A percentile compares a stretch with the other conserved stretches of the same genome.
These are phyloP conservation scores for Oryzias curvinotus DNA, from an alignment of 2,113 vertebrate species.

Conservation along the genomic window DNA sequence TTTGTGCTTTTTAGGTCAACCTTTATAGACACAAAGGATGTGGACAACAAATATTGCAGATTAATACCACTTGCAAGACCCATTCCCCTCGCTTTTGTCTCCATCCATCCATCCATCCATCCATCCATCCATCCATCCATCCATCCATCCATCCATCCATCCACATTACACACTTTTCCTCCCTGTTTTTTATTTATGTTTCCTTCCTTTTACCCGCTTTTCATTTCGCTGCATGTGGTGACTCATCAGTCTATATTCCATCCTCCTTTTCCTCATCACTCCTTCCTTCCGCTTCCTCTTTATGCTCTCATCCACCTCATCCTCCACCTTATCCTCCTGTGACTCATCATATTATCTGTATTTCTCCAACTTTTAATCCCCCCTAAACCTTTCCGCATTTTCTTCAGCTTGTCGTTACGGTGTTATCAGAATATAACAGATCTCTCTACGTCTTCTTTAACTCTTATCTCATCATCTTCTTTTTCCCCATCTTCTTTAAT, in stretches of 20 bases:
- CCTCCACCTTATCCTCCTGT: constrained; percentile 30
- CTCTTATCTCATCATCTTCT: constrained; percentile 29
- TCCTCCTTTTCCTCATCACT: constrained; percentile 18
- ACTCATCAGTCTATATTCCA: constrained; percentile 62
- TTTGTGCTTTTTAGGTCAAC: too few relatives aligned
- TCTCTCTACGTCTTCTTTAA: constrained; percentile 10
- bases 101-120: too few relatives aligned
- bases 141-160: not conserved
- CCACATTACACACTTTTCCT: constrained; percentile 22
- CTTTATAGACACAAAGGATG: too few relatives aligned
- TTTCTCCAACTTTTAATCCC: constrained; percentile 20
- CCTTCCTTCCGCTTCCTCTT: constrained; percentile 21
- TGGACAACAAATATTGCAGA: too few relatives aligned
- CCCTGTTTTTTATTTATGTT: constrained; percentile 31
- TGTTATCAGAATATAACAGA: constrained; percentile 39
- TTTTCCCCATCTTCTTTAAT: constrained; percentile 13
- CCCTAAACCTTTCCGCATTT: constrained; percentile 21
- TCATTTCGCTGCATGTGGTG: constrained; percentile 26
- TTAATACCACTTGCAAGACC: too few relatives aligned
- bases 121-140: too few relatives aligned
- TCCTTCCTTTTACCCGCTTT: constrained; percentile 3
- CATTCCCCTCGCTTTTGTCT: too few relatives aligned
- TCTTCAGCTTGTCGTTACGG: constrained; percentile 20
- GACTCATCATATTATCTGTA: constrained; percentile 44
- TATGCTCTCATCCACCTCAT: constrained; percentile 16